These are phyloP conservation scores for Pseudobourletiella spinata DNA, from an alignment of 1,140 invertebrate genomes.

Conservation along the genomic window DNA sequence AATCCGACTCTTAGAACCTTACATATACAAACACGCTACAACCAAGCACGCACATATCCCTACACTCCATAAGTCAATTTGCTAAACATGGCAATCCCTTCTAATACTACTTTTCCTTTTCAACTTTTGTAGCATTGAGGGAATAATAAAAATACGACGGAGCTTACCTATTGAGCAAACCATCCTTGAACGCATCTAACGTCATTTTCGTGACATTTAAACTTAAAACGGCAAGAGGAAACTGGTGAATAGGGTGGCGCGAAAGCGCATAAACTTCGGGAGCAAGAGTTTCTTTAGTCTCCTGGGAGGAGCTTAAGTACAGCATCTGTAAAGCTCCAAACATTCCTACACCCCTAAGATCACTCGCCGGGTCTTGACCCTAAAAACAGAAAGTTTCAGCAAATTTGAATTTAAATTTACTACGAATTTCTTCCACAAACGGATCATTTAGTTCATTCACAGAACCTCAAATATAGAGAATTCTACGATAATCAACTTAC, in stretches of 20 bases:
- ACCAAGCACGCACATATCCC: no score
- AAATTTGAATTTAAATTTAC: not conserved
- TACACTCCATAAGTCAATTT: no score
- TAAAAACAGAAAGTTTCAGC: no score
- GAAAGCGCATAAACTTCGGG: conserved; percentile 46
- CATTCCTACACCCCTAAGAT: conserved; percentile 48
- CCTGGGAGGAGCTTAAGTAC: conserved; percentile 42
- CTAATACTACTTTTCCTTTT: no score
- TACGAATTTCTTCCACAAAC: not conserved
- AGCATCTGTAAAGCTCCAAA: conserved; percentile 45
- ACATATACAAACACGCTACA: no score
- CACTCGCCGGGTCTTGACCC: conserved; percentile 49
- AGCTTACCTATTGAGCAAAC: conserved; percentile 29
- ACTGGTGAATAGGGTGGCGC: conserved; percentile 45
- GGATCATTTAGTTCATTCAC: no score
- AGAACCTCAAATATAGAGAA: no score
- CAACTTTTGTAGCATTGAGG: no score
- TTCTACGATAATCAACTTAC: no score
- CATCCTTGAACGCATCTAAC: conserved; percentile 46
- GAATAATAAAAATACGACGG: no score
- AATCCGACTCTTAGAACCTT: no score
- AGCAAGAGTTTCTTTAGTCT: conserved; percentile 40
- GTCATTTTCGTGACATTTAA: conserved; percentile 48
- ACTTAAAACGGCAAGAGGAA: conserved; percentile 49
- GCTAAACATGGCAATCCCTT: no score